Conservation (phyloP, 2,797 vertebrate genomes). For the Fistularia tabacaria region DNA sequence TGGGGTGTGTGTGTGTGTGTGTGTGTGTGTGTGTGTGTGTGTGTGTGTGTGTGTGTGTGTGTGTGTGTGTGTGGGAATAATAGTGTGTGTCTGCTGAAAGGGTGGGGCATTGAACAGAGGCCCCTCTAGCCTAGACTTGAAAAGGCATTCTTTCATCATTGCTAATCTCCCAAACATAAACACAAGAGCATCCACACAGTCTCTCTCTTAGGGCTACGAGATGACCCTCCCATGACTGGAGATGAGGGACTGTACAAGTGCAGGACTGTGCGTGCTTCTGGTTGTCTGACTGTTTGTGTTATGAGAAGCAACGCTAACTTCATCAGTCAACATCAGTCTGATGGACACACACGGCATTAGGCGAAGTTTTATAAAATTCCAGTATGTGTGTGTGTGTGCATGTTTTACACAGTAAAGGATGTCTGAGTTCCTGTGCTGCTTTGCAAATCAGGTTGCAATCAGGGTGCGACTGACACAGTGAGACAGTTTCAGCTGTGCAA, state of each 20-base stretch:
- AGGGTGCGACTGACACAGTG: conserved; percentile 37
- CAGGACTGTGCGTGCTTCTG: conserved; percentile 39
- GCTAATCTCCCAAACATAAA: conserved; percentile 84
- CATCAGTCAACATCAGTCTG: conserved; percentile 59
- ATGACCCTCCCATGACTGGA: conserved; percentile 67
- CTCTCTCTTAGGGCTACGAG: conserved; percentile 43
- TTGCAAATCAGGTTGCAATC: conserved; percentile 39
- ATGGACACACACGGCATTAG: conserved; percentile 4
- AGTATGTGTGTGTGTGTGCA: conserved; percentile 1
- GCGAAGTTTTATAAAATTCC: no score
- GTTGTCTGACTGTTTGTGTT: conserved; percentile 56
- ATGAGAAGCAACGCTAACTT: conserved; percentile 26
- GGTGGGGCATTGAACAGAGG: conserved; percentile 68
- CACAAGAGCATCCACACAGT: conserved; percentile 71
- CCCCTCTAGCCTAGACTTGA: conserved; percentile 74
- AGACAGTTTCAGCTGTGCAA: conserved; percentile 54
- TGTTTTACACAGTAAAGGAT: conserved; percentile 20
- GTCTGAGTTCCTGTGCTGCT: conserved; percentile 42
- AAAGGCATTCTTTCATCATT: conserved; percentile 82
- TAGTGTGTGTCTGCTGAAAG: conserved; percentile 38
- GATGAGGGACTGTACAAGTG: conserved; percentile 52
- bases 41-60: background rate
- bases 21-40: conserved; percentile 14
- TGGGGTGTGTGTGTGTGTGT: conserved; percentile 10
- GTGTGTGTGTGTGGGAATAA: conserved; percentile 15